phyloP scores from a whole-genome alignment of 2,113 vertebrate species.

The Cebus imitator region DNA sequence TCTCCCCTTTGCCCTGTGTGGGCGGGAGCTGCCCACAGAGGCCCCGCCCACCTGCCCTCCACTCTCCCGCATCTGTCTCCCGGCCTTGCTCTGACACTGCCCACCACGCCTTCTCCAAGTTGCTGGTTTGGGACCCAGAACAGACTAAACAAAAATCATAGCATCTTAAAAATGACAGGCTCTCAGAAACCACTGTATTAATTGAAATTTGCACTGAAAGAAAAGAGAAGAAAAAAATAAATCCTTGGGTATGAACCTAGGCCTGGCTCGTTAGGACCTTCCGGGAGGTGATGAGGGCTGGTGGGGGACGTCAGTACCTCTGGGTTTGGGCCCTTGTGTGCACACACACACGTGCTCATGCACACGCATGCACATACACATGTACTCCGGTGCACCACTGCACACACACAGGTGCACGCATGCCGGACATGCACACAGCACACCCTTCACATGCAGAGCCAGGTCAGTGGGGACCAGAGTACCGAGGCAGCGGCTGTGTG shows the following conservation, averaged over 20 bases:
- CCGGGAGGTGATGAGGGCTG: too few species aligned
- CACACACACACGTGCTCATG: not conserved
- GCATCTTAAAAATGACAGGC: not conserved
- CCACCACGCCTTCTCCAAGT: not conserved
- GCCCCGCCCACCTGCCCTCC: not conserved
- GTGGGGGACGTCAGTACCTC: not conserved
- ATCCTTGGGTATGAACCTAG: not conserved
- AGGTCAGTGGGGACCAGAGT: rapidly evolving
- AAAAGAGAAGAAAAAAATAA: not conserved
- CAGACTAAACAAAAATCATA: not conserved
- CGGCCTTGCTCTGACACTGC: not conserved
- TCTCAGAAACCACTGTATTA: not conserved
- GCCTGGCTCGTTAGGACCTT: not conserved
- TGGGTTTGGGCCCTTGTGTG: too few species aligned
- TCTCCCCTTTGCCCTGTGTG: not conserved
- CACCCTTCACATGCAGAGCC: not conserved
- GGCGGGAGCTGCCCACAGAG: not conserved
- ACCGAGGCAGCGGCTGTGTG: not conserved
- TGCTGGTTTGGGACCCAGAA: not conserved
- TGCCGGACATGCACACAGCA: not conserved
- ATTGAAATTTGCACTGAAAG: not conserved
- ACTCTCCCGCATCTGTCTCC: not conserved
- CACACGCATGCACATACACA: not conserved
- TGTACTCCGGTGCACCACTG: not conserved
- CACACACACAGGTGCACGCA: too few species aligned